phyloP scores from a whole-genome alignment of 1,140 invertebrate species.

The Calycopis cecrops region DNA sequence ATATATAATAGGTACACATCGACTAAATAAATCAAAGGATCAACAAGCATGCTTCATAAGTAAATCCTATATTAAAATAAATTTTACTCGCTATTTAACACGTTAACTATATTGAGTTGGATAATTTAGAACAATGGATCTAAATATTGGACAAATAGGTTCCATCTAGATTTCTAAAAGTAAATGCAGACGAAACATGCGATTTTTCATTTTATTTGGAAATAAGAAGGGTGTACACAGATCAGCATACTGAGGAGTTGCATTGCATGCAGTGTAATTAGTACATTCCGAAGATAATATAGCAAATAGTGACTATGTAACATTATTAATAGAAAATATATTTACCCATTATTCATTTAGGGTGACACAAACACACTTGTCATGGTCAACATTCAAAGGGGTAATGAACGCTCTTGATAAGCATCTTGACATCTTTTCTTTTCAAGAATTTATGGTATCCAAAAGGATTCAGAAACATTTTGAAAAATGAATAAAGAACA shows the following conservation, averaged over 20 bases:
- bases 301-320: conserved; percentile 61
- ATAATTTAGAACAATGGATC: background rate
- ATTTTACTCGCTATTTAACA: no score
- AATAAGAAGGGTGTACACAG: conserved; percentile 51
- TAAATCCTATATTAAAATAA: no score
- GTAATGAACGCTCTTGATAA: conserved; percentile 55
- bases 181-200: conserved; percentile 44
- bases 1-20: conserved; percentile 10
- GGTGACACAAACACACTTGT: conserved; percentile 67
- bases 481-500: conserved; percentile 39
- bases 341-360: conserved; percentile 68
- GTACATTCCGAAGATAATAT: conserved; percentile 66
- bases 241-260: conserved; percentile 39
- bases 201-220: conserved; percentile 34
- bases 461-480: conserved; percentile 13
- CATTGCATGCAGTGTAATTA: conserved; percentile 63
- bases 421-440: conserved; percentile 74
- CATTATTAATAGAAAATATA: conserved; percentile 63
- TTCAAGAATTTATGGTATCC: conserved; percentile 19
- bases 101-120: no score
- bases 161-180: conserved; percentile 12
- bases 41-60: no score
- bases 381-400: conserved; percentile 54
- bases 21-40: background rate
- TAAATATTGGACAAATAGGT: background rate